These are phyloP conservation scores for Cepaea nemoralis DNA, from an alignment of 1,140 invertebrate species.

Conservation along the genomic window DNA sequence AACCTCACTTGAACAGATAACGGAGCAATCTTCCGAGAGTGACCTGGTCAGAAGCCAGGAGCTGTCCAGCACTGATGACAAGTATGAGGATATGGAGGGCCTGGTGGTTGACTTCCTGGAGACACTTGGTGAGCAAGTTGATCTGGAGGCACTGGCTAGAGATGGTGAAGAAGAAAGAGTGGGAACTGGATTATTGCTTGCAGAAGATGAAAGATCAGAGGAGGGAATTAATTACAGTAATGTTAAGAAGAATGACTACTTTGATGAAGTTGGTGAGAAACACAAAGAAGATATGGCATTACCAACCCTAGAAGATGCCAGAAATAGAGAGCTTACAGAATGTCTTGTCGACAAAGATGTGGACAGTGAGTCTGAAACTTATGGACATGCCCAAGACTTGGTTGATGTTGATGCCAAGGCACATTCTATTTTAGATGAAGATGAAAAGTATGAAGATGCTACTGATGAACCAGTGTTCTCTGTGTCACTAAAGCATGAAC, in stretches of 20 bases:
- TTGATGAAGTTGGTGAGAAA: not conserved
- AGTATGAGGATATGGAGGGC: not conserved
- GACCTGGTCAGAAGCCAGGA: conserved; percentile 47
- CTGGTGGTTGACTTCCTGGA: not conserved
- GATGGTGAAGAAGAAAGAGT: not conserved
- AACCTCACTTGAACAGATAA: conserved; percentile 3
- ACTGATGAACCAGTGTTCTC: not conserved
- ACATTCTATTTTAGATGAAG: not conserved
- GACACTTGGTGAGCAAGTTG: not conserved
- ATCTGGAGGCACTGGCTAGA: not conserved
- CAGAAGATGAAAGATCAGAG: not conserved
- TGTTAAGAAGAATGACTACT: conserved; percentile 27
- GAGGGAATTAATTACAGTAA: conserved; percentile 33
- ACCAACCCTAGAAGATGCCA: not conserved
- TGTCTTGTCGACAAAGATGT: not conserved
- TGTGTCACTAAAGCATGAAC: not conserved
- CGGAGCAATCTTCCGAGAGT: conserved; percentile 18
- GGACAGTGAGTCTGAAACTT: conserved; percentile 23
- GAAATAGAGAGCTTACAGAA: not conserved
- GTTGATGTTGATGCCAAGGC: not conserved
- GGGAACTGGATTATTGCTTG: conserved; percentile 9
- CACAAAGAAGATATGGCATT: not conserved
- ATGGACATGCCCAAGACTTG: not conserved
- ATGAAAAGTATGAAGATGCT: not conserved
- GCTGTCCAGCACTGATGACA: conserved; percentile 19